Evolutionary conservation across 2,888 invertebrate species (phyloP).

Genomic region (Leucozona laternaria): DNA sequence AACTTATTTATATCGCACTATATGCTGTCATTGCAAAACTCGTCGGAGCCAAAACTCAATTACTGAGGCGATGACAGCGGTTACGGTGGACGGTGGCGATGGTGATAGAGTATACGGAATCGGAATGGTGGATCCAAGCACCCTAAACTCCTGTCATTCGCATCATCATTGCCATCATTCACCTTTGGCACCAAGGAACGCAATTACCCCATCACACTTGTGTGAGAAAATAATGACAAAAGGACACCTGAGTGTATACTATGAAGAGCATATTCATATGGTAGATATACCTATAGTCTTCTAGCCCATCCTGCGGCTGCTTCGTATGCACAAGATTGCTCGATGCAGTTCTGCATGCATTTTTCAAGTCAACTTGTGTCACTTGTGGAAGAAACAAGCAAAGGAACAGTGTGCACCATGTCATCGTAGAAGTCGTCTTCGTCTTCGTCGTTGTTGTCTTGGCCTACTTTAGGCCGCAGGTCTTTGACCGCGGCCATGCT

Average conservation of each 20-base stretch:
- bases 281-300: background rate
- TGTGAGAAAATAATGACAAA: slow-evolving; percentile 72
- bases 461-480: slow-evolving; percentile 69
- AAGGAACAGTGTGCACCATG: slow-evolving; percentile 61
- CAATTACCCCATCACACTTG: slow-evolving; percentile 72
- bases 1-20: slow-evolving; percentile 24
- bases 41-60: slow-evolving; percentile 70
- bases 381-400: slow-evolving; percentile 51
- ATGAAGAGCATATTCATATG: slow-evolving; percentile 21
- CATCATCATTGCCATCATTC: slow-evolving; percentile 69
- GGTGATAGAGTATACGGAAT: background rate
- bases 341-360: slow-evolving; percentile 46
- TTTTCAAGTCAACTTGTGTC: slow-evolving; percentile 60
- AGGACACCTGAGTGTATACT: slow-evolving; percentile 65
- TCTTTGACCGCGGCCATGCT: slow-evolving; percentile 70
- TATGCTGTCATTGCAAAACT: slow-evolving; percentile 62
- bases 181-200: slow-evolving; percentile 56
- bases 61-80: slow-evolving; percentile 53
- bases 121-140: slow-evolving; percentile 28
- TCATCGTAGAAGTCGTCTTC: slow-evolving; percentile 48
- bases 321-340: slow-evolving; percentile 16
- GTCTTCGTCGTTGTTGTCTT: slow-evolving; percentile 53
- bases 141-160: slow-evolving; percentile 58
- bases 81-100: slow-evolving; percentile 1
- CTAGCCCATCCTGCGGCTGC: slow-evolving; percentile 10